These are phyloP conservation scores for Stichopus horrens DNA, from an alignment of 53 echinoderm and acorn worm species.

Conservation along the genomic window DNA sequence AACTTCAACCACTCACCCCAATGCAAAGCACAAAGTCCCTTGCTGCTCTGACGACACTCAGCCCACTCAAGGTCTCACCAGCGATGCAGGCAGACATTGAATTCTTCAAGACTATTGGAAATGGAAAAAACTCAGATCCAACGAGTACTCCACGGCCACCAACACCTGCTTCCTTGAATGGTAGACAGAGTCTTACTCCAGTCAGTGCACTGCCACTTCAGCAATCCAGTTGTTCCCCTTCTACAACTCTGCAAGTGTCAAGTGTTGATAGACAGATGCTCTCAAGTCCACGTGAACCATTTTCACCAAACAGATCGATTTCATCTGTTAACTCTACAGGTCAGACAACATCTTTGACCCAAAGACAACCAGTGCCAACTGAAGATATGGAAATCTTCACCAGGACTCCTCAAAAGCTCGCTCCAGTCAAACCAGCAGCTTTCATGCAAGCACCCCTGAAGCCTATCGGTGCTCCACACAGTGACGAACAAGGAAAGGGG, in stretches of 20 bases:
- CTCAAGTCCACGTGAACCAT: background rate
- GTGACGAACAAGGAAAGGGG: background rate
- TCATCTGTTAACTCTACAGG: background rate
- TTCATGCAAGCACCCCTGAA: constrained; percentile 1
- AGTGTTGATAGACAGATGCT: background rate
- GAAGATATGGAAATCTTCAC: constrained; percentile 3
- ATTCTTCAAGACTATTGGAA: constrained; percentile 9
- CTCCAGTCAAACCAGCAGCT: constrained; percentile 13
- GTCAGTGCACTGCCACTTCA: background rate
- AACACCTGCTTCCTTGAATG: background rate
- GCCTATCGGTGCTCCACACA: background rate
- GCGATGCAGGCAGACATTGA: background rate
- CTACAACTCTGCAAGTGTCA: background rate
- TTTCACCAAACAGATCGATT: background rate
- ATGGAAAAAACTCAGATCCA: background rate
- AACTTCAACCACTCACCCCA: background rate
- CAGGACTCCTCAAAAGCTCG: background rate
- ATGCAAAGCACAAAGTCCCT: background rate
- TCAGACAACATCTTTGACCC: background rate
- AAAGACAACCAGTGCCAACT: background rate
- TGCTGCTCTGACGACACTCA: background rate
- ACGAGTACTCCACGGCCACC: background rate
- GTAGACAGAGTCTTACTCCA: background rate
- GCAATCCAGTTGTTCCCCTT: background rate
- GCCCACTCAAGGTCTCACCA: background rate